Evolutionary conservation across 2,797 vertebrate species (phyloP), one percentile per base, ranked within the genome.

Genomic region (Carapus acus): DNA sequence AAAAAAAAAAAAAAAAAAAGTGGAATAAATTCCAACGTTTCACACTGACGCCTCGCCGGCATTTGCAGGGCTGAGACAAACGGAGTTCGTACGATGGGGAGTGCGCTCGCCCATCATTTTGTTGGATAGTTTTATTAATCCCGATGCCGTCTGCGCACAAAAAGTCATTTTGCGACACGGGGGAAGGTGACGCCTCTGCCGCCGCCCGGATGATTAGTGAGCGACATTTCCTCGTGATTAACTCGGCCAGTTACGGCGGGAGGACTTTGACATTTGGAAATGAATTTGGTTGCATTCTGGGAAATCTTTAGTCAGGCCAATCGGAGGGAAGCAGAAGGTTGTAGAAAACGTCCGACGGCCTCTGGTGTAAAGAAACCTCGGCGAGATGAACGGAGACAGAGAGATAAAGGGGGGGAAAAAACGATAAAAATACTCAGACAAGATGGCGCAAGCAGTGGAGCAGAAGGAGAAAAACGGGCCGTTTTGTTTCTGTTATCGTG

Each of bases 331-430:
- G 20, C 47, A 31, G 21, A 56, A 40, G 40, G 9, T 68, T 52
- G 50, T 63, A 73, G 71, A 58, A 33, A 57, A 54, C 53, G 65
- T 53, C 50, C 67, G 58, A 69, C 65, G 71, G 74, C 62, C 67
- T 63, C 74, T 67, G 73, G 58, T 69, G 50, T 44, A 58, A 42
- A 18, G 12, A 23, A 63, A 62, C 58, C 43, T 11, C 42, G 43
- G 12, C 33, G 46, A 62, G 70, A 77, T 74, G 72, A 62, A 69
- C 58, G 66, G 50, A 64, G 62, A 63, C 61, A 73, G 60, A 67
- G 49, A 66, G 54, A 41, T 62, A 73, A 70, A 73, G 59, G 51
- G 24, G 43, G 52, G 73, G 71, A 73, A 69, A 75, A 73, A 55
- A 45, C 24, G 50, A 50, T 18, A 31, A 52, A 58, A 60, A 46